These are phyloP conservation scores for Tetanocera ferruginea DNA, from an alignment of 2,888 invertebrate genomes.

Conservation along the genomic window DNA sequence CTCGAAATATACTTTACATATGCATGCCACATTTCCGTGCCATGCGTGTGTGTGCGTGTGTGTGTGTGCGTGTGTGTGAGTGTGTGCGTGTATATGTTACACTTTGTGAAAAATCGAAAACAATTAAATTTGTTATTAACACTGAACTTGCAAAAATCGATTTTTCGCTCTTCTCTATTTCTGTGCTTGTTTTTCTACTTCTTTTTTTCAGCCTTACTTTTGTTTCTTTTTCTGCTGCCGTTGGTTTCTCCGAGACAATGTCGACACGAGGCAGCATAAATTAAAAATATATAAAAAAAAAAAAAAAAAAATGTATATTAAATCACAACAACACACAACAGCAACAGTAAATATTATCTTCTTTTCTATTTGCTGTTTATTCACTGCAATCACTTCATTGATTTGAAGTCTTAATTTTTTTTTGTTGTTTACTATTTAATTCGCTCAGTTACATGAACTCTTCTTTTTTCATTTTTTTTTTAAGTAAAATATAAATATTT, in stretches of 20 bases:
- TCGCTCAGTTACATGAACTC: neutral
- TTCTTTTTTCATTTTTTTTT: neutral
- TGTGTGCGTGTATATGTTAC: slow-evolving; percentile 4
- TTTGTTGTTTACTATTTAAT: neutral
- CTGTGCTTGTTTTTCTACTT: neutral
- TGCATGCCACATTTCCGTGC: no score
- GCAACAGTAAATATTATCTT: neutral
- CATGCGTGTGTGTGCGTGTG: slow-evolving; percentile 34
- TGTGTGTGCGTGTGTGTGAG: neutral
- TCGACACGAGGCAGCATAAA: neutral
- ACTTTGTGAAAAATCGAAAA: slow-evolving; percentile 50
- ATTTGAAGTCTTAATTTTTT: neutral
- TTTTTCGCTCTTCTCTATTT: slow-evolving; percentile 15
- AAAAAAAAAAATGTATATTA: neutral
- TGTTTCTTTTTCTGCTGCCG: neutral
- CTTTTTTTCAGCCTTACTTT: neutral
- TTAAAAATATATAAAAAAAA: neutral
- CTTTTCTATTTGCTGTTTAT: neutral
- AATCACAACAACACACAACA: neutral
- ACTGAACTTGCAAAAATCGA: slow-evolving; percentile 52
- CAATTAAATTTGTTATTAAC: slow-evolving; percentile 66
- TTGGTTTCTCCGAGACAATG: neutral
- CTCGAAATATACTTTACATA: no score
- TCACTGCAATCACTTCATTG: neutral
- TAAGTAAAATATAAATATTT: neutral